Conservation (phyloP, 2,797 vertebrate species). For the Mus caroli region DNA sequence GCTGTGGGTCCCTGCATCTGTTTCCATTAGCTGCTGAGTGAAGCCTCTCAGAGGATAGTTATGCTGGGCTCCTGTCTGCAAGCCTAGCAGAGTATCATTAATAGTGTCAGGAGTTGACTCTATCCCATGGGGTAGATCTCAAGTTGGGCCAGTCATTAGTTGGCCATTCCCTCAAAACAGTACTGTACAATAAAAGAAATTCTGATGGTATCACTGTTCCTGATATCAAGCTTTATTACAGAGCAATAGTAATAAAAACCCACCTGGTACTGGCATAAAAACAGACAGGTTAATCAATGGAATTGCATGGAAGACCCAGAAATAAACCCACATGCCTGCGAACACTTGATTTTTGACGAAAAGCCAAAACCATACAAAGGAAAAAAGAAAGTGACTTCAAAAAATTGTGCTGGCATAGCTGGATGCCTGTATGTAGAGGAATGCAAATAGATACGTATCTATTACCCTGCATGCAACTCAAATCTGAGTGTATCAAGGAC, state of each 20-base stretch:
- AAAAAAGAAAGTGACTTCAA: no score
- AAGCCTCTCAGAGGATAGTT: not conserved
- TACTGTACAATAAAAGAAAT: not conserved
- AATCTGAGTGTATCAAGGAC: no score
- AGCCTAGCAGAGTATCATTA: not conserved
- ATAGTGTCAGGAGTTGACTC: not conserved
- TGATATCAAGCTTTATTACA: not conserved
- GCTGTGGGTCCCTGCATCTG: not conserved
- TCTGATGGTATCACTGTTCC: not conserved
- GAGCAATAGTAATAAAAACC: not conserved
- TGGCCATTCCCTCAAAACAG: not conserved
- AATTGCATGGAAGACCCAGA: no score
- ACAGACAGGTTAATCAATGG: no score
- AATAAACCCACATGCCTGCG: no score
- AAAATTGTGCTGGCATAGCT: no score
- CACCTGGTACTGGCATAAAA: not conserved
- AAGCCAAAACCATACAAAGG: no score
- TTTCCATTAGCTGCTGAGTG: not conserved
- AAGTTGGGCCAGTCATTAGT: not conserved
- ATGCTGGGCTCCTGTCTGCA: not conserved
- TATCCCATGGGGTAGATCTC: not conserved
- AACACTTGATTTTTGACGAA: no score
- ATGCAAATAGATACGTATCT: no score
- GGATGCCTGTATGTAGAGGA: no score
- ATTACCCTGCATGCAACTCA: no score